Evolutionary conservation across 2,888 invertebrate genomes (phyloP).

Genomic region (Eurytoma californica): DNA sequence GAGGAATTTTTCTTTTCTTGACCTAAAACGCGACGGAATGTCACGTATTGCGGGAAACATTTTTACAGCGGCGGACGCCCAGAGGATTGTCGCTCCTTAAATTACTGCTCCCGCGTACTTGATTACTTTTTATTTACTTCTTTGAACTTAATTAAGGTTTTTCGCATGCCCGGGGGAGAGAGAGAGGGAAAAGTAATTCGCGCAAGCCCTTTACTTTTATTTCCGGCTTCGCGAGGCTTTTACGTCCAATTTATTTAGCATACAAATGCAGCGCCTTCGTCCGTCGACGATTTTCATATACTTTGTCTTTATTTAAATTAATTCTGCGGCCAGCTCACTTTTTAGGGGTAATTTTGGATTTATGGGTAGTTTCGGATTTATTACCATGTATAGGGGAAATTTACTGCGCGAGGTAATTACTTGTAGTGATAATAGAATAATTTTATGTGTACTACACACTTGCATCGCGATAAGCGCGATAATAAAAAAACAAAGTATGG

Average conservation of each 20-base stretch:
- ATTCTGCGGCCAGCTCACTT: too few species aligned
- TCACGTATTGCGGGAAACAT: constrained; percentile 39
- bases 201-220: background rate
- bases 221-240: background rate
- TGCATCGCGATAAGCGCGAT: too few species aligned
- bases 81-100: background rate
- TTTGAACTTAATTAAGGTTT: background rate
- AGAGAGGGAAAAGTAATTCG: background rate
- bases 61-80: background rate
- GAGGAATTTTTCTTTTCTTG: constrained; percentile 41
- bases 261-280: too few species aligned
- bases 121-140: constrained; percentile 2
- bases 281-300: background rate
- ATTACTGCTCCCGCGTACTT: constrained; percentile 20
- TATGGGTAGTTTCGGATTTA: too few species aligned
- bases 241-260: background rate
- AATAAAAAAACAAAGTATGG: too few species aligned
- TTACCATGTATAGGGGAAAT: too few species aligned
- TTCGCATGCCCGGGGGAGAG: too few species aligned
- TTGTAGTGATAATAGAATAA: too few species aligned
- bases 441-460: too few species aligned
- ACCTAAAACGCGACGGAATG: constrained; percentile 42
- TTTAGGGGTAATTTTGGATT: too few species aligned
- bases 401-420: background rate
- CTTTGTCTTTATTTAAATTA: background rate